Evolutionary conservation across 2,113 vertebrate species (phyloP).

Genomic region (Argyrosomus japonicus): DNA sequence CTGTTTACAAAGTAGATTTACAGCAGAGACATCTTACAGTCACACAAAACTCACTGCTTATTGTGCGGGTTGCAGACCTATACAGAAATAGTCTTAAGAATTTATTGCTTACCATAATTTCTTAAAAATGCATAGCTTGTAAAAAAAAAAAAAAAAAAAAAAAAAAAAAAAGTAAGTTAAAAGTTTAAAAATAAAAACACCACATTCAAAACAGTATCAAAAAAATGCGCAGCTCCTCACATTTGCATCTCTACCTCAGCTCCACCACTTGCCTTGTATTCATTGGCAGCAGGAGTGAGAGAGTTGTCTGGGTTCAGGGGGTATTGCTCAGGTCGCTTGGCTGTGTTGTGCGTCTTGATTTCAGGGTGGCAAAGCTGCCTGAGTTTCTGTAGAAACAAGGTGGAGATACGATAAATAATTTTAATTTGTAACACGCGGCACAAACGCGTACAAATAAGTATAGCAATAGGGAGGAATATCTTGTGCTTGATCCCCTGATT

Average conservation of each 20-base stretch:
- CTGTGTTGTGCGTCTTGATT: slow-evolving; percentile 38
- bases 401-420: neutral
- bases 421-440: neutral
- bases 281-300: slow-evolving; percentile 37
- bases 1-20: neutral
- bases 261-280: slow-evolving; percentile 59
- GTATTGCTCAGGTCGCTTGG: slow-evolving; percentile 69
- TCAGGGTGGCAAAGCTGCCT: slow-evolving; percentile 72
- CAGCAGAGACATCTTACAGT: neutral
- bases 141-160: slow-evolving; percentile 16
- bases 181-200: slow-evolving; percentile 20
- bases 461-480: neutral
- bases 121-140: slow-evolving; percentile 20
- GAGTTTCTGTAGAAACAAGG: slow-evolving; percentile 68
- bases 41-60: neutral
- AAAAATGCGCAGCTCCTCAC: slow-evolving; percentile 42
- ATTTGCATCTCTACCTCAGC: slow-evolving; percentile 72
- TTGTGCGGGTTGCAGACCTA: neutral
- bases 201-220: neutral
- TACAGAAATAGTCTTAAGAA: neutral
- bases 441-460: neutral
- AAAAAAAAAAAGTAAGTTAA: neutral
- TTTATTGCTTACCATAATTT: slow-evolving; percentile 1
- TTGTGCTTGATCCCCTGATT: neutral
- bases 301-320: slow-evolving; percentile 68